Evolutionary conservation across 2,888 invertebrate species (phyloP).

Genomic region (Synanthedon formicaeformis): DNA sequence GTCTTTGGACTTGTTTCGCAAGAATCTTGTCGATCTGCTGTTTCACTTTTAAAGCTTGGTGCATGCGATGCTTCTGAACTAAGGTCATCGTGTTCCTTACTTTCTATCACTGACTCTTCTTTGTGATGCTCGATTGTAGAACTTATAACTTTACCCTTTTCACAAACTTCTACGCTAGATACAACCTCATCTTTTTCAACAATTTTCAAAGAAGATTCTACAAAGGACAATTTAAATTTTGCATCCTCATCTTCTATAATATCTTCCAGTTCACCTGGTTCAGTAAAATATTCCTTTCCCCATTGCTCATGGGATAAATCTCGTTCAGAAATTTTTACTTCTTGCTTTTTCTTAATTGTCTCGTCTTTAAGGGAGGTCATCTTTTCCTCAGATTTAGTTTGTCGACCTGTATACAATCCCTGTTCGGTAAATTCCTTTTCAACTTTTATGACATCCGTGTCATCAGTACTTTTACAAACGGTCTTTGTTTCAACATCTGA

Average conservation of each 20-base stretch:
- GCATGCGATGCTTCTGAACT: conserved; percentile 63
- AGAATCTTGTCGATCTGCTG: conserved; percentile 46
- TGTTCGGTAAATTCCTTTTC: conserved; percentile 58
- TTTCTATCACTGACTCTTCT: conserved; percentile 60
- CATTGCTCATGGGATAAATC: conserved; percentile 65
- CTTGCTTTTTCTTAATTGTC: conserved; percentile 56
- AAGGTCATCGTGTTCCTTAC: conserved; percentile 59
- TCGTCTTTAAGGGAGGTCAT: conserved; percentile 65
- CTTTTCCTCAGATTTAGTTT: conserved; percentile 60
- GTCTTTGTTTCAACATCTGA: conserved; percentile 62
- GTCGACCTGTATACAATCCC: conserved; percentile 56
- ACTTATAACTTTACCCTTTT: conserved; percentile 60
- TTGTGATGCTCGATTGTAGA: conserved; percentile 59
- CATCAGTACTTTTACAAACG: conserved; percentile 51
- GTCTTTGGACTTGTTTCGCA: conserved; percentile 57
- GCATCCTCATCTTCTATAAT: conserved; percentile 54
- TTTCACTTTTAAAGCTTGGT: conserved; percentile 56
- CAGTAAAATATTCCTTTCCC: conserved; percentile 67
- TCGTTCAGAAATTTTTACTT: conserved; percentile 64
- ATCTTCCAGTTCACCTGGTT: conserved; percentile 57
- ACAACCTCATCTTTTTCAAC: conserved; percentile 60
- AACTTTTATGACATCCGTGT: conserved; percentile 48
- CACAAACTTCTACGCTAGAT: conserved; percentile 51
- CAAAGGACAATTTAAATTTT: conserved; percentile 48
- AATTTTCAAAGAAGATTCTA: conserved; percentile 55